Evolutionary conservation across 2,797 vertebrate species (phyloP).

Genomic region (Dipus sagitta): DNA sequence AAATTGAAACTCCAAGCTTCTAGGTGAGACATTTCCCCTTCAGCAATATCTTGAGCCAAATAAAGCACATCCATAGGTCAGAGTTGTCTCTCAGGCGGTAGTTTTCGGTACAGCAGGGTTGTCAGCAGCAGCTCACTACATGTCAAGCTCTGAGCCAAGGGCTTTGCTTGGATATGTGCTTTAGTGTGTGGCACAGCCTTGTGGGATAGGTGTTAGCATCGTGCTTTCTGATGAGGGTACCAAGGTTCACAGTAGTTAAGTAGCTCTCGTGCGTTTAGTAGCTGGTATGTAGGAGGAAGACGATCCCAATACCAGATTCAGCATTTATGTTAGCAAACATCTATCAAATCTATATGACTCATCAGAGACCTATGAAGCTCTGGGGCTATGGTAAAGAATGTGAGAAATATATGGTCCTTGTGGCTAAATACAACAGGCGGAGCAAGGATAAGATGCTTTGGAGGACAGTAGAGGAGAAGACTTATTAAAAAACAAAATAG

Average conservation of each 20-base stretch:
- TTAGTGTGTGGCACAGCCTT: background rate
- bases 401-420: background rate
- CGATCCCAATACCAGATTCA: background rate
- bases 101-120: background rate
- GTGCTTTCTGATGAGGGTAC: background rate
- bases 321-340: background rate
- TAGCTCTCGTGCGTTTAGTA: background rate
- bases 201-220: background rate
- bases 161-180: background rate
- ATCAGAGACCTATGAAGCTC: background rate
- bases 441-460: background rate
- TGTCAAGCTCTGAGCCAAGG: background rate
- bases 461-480: background rate
- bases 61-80: background rate
- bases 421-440: background rate
- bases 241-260: background rate
- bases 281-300: background rate
- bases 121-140: background rate
- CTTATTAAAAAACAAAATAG: no score
- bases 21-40: background rate
- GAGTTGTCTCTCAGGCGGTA: background rate
- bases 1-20: constrained; percentile 14
- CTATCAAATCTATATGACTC: background rate
- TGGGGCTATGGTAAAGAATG: background rate
- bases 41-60: background rate